A percentile compares a stretch with the other conserved stretches of the same genome.
These are phyloP conservation scores for Drepana arcuata DNA, from an alignment of 1,140 invertebrate genomes.

Conservation along the genomic window DNA sequence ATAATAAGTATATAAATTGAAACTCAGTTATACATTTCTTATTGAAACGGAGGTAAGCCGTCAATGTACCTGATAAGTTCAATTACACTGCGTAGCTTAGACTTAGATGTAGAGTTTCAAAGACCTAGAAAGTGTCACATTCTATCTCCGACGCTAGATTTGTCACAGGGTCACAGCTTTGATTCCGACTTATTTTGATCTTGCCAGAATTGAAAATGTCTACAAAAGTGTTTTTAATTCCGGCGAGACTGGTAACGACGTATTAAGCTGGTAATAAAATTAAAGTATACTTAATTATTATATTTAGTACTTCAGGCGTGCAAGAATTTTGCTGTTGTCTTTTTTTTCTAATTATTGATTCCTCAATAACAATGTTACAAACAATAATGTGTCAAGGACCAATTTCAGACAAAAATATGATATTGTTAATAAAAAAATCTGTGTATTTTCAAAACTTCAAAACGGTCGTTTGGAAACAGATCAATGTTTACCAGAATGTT, in stretches of 20 bases:
- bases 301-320: slow-evolving; percentile 17
- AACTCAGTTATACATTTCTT: slow-evolving; percentile 59
- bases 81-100: slow-evolving; percentile 59
- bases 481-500: too few relatives aligned
- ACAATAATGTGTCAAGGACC: slow-evolving; percentile 8
- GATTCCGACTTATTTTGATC: slow-evolving; percentile 17
- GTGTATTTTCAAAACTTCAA: too few relatives aligned
- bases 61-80: slow-evolving; percentile 65
- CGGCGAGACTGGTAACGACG: background rate
- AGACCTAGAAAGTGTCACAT: slow-evolving; percentile 63
- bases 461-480: too few relatives aligned
- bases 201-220: too few relatives aligned
- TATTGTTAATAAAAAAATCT: too few relatives aligned
- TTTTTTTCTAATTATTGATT: slow-evolving; percentile 10
- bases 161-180: slow-evolving; percentile 59
- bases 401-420: slow-evolving; percentile 20
- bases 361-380: slow-evolving; percentile 5
- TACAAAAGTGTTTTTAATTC: too few relatives aligned
- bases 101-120: slow-evolving; percentile 59
- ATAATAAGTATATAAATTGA: slow-evolving; percentile 26
- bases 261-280: too few relatives aligned
- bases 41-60: slow-evolving; percentile 44
- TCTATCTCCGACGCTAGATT: slow-evolving; percentile 62
- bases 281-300: too few relatives aligned
- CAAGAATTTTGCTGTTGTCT: slow-evolving; percentile 50